Evolutionary conservation across 2,113 vertebrate species (phyloP), one percentile per base, ranked within the genome.

Genomic region (Spermophilus dauricus): DNA sequence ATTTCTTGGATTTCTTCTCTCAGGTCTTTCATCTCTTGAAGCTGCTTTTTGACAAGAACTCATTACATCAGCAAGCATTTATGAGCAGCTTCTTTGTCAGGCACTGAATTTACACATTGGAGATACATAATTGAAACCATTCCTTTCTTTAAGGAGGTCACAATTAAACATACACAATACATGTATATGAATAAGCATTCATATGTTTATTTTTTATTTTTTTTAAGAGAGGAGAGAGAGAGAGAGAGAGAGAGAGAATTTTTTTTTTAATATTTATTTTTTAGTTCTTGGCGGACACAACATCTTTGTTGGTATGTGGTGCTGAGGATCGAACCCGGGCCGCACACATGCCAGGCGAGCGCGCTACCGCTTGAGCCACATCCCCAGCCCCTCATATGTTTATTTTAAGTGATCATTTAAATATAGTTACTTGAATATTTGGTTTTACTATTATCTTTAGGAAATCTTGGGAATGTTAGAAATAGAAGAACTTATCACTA

Each of bases 361-460:
- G 37, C 37, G 37, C 37, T 37, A 37, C 37, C 37, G 37, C 37
- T 37, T 37, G 37, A 37, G 37, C 37, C 37, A 37, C 37, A 37
- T 37, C 37, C 37, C 37, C 37, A 37, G 37, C 37, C 37, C 37
- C 37, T 51, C 34, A 2, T 58, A 37, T 58, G 26, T 89, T 78
- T 87, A 73, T 85, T 95, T 91, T 85, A 42, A 72, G 4, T 80
- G 63, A 37, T 76, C n/a, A 42, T 72, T 77, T 90, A 96, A 72
- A 90, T 17, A 37, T 8, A 58, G 26, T 48, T 22, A 4, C 18
- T 72, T 73, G 58, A 86, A 12, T 89, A 75, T 78, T 42, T 53
- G 63, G 26, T 4, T 10, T 24, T 78, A 56, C 14, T 13, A 91
- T 77, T 70, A 81, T 69, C 39, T 51, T 48, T 95, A 72, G 67